Evolutionary conservation across 2,797 vertebrate species (phyloP).

Genomic region (Lacerta bilineata): DNA sequence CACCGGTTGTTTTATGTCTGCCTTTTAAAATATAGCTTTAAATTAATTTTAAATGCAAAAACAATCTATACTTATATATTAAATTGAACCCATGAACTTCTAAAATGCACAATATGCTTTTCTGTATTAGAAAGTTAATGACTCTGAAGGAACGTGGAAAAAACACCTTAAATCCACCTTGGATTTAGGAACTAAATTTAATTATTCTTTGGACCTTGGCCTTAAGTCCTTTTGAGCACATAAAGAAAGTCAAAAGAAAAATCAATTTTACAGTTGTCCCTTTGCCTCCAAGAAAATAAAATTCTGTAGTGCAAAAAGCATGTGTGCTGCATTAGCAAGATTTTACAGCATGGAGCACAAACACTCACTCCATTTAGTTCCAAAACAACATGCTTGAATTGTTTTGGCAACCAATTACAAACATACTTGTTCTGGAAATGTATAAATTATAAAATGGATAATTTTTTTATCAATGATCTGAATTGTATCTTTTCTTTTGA

Average conservation of each 20-base stretch:
- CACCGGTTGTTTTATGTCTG: not conserved
- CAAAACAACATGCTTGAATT: slow-evolving; percentile 5
- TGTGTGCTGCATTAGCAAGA: not conserved
- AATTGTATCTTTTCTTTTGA: not conserved
- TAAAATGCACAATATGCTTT: not conserved
- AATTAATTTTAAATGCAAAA: not conserved
- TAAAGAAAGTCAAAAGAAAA: not conserved
- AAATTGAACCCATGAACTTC: not conserved
- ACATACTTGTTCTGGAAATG: not conserved
- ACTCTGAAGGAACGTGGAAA: not conserved
- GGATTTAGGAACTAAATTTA: not conserved
- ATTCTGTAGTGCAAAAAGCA: not conserved
- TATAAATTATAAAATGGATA: slow-evolving; percentile 1
- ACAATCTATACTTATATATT: not conserved
- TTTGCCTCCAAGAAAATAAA: slow-evolving; percentile 11
- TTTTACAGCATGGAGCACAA: not conserved
- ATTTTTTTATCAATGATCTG: not conserved
- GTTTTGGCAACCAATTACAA: slow-evolving; percentile 2
- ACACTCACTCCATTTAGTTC: not conserved
- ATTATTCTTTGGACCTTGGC: not conserved
- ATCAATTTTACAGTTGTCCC: not conserved
- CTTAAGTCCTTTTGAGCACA: not conserved
- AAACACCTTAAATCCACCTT: not conserved
- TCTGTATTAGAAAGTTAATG: not conserved
- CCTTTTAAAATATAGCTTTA: not conserved